These are phyloP conservation scores for Amphipyra berbera DNA, from an alignment of 2,888 invertebrate genomes.

Conservation along the genomic window DNA sequence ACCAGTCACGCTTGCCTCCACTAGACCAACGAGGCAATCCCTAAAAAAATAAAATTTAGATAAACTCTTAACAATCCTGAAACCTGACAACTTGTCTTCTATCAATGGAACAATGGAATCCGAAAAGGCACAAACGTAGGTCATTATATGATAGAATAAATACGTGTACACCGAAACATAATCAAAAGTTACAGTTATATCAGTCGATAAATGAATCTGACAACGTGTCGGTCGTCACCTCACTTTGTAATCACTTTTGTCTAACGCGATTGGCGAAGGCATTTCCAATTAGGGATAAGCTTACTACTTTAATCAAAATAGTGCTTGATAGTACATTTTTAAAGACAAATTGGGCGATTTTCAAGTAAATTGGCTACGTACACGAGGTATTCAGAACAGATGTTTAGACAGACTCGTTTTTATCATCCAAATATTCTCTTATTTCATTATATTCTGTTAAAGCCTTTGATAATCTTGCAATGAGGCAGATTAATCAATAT, in stretches of 20 bases:
- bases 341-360: slow-evolving; percentile 45
- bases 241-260: slow-evolving; percentile 37
- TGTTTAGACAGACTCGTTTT: slow-evolving; percentile 34
- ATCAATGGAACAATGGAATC: too few species aligned
- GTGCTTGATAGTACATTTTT: slow-evolving; percentile 50
- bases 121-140: too few species aligned
- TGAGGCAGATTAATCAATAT: not conserved
- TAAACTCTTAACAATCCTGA: too few species aligned
- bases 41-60: too few species aligned
- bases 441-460: slow-evolving; percentile 7
- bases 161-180: too few species aligned
- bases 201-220: slow-evolving; percentile 29
- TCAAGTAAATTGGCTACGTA: slow-evolving; percentile 46
- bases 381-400: slow-evolving; percentile 27
- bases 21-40: too few species aligned
- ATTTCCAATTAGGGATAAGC: slow-evolving; percentile 49
- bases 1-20: too few species aligned
- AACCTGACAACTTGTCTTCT: too few species aligned
- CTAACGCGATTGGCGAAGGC: slow-evolving; percentile 29
- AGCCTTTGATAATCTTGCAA: slow-evolving; percentile 4
- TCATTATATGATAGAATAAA: too few species aligned
- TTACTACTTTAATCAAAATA: slow-evolving; percentile 46
- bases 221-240: slow-evolving; percentile 30
- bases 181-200: slow-evolving; percentile 6
- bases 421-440: slow-evolving; percentile 4